These are phyloP conservation scores for Zaprionus africanus DNA, from an alignment of 1,140 invertebrate genomes.

Conservation along the genomic window DNA sequence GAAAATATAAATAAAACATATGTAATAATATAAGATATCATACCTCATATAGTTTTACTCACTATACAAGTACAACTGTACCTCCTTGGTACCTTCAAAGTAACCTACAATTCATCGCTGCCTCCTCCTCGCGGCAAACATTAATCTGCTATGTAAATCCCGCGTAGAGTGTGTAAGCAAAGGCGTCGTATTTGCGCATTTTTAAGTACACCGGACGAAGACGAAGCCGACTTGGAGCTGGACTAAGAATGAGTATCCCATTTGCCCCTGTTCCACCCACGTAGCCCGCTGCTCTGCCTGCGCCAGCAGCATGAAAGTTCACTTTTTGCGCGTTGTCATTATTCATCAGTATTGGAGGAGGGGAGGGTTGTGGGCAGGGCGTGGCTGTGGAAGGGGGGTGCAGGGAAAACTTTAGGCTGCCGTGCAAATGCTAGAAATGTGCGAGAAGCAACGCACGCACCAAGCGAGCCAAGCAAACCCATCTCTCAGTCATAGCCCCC, in stretches of 20 bases:
- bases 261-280: background rate
- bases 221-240: slow-evolving; percentile 2
- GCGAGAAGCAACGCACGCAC: slow-evolving; percentile 3
- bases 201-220: slow-evolving; percentile 52
- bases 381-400: background rate
- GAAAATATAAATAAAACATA: background rate
- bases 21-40: background rate
- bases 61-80: background rate
- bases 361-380: background rate
- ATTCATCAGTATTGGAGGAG: slow-evolving; percentile 62
- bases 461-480: background rate
- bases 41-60: background rate
- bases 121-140: slow-evolving; percentile 19
- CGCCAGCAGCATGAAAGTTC: slow-evolving; percentile 58
- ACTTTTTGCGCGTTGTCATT: slow-evolving; percentile 67
- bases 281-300: background rate
- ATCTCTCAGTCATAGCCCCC: slow-evolving; percentile 8
- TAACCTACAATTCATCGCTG: background rate
- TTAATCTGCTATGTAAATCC: slow-evolving; percentile 70
- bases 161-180: slow-evolving; percentile 42
- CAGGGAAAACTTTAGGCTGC: slow-evolving; percentile 40
- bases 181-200: slow-evolving; percentile 57
- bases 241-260: background rate
- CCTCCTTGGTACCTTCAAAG: background rate
- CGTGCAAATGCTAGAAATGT: slow-evolving; percentile 54